phyloP scores from a whole-genome alignment of 2,888 invertebrate genomes.

The Pecten maximus region DNA sequence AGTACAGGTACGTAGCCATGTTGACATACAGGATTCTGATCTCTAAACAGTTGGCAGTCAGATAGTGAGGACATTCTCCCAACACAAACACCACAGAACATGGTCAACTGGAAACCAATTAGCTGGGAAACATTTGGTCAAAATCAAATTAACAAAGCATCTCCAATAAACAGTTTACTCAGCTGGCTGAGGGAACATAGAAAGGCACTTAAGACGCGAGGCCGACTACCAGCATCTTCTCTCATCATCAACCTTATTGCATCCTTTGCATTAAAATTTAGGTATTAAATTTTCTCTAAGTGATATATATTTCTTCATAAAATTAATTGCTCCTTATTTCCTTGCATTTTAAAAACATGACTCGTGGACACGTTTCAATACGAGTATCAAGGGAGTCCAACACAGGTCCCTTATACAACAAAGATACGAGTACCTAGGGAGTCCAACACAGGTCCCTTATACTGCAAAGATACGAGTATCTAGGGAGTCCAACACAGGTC shows the following conservation, averaged over 20 bases:
- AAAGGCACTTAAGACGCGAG: neutral
- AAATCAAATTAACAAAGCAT: neutral
- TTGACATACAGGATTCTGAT: too few species aligned
- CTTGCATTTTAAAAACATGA: neutral
- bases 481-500: too few species aligned
- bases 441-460: too few species aligned
- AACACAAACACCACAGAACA: neutral
- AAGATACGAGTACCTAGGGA: too few species aligned
- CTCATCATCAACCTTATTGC: neutral
- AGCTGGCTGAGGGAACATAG: neutral
- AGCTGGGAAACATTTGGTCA: neutral
- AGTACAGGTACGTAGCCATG: too few species aligned
- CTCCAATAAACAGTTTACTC: neutral
- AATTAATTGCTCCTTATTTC: neutral
- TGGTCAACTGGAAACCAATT: constrained; percentile 19
- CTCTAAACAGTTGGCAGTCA: neutral
- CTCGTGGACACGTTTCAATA: too few species aligned
- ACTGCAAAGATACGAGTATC: too few species aligned
- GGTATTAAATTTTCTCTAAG: neutral
- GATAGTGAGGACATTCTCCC: neutral
- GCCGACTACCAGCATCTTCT: neutral
- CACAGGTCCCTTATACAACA: too few species aligned
- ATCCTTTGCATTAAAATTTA: neutral
- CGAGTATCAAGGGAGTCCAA: too few species aligned
- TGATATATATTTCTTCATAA: neutral